Percentiles rank a stretch among this genome's conserved stretches.
phyloP scores from a whole-genome alignment of 2,113 vertebrate species.

The Saccopteryx bilineata region DNA sequence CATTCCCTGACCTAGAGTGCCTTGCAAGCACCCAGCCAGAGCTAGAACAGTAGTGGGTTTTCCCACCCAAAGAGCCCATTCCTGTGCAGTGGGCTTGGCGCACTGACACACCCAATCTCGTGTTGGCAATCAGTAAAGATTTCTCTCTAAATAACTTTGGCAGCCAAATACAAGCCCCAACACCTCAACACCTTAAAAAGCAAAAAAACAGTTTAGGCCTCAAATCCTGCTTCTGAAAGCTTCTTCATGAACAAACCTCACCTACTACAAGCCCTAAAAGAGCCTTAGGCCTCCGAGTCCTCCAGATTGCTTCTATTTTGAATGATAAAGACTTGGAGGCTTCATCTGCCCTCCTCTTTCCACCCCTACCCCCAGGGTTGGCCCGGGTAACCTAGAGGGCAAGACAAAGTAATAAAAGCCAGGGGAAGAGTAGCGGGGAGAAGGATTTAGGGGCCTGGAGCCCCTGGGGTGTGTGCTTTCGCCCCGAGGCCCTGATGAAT shows the following conservation, averaged over 20 bases:
- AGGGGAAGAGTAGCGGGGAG: neutral
- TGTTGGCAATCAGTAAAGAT: neutral
- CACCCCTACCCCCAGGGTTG: neutral
- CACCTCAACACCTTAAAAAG: constrained; percentile 32
- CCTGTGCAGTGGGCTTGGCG: neutral
- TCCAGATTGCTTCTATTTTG: constrained; percentile 47
- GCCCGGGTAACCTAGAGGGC: neutral
- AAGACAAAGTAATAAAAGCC: constrained; percentile 46
- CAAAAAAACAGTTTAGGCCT: constrained; percentile 37
- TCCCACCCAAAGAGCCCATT: neutral
- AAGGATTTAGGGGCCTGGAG: neutral
- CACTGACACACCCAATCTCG: neutral
- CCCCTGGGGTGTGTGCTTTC: neutral
- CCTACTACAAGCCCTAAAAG: neutral
- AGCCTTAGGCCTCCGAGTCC: neutral
- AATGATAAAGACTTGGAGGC: constrained; percentile 64
- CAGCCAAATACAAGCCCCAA: neutral
- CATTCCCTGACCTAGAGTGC: neutral
- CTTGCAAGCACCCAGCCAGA: neutral
- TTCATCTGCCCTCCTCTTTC: neutral
- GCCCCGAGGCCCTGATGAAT: neutral
- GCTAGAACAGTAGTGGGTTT: neutral
- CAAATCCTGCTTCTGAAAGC: constrained; percentile 42
- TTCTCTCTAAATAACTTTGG: neutral
- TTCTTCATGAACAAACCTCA: constrained; percentile 36